Base-by-base conservation (phyloP, 2,113 vertebrate genomes). In the Deroptyus accipitrinus region DNA sequence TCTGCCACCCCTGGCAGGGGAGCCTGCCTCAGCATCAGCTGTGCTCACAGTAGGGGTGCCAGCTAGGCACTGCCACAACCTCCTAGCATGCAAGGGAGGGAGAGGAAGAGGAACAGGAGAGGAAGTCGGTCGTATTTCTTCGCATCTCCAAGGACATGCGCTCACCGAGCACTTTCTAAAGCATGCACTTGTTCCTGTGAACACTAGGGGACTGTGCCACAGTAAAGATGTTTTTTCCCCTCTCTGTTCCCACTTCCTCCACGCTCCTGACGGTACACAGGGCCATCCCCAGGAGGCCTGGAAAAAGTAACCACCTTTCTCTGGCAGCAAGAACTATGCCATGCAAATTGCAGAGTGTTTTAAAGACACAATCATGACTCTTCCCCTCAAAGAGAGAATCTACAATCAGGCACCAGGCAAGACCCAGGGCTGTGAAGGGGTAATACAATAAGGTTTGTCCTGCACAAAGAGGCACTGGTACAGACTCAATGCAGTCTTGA, bases 201-300 rank as follows among this genome's bases (percentile, higher is more conserved):
- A 28, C 83, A 59, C 61, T 35, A 68, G 27, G 16, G 39, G 39
- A 73, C 62, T 41, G 66, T 25, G 48, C 27, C 62, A 20, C 52
- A 52, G 17, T 59, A 73, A 76, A 75, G 14, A 8, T 1, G 5
- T 1, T 16, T 35, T 31, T 9, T 6, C 11, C 2, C 1, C 3
- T 2, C 35, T n/a, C 30, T 25, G 20, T 17, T 74, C 30, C 23
- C 35, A 25, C 44, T 77, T 69, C 44, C n/a, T 62, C 67, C 66
- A 1, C 17, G 31, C 51, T 74, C 8, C 51, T 61, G 33, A 42
- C 4, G 2, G 33, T 14, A 66, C n/a, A 24, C 4, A 28, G 20
- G 24, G 27, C 46, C 76, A 39, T 35, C 4, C 13, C 16, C 20
- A 33, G 30, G 17, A 46, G 39, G 57, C 57, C 54, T 25, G 42